A percentile compares a stretch with the other conserved stretches of the same genome.
Conservation (phyloP, 2,113 vertebrate genomes). For the Propithecus coquereli region DNA sequence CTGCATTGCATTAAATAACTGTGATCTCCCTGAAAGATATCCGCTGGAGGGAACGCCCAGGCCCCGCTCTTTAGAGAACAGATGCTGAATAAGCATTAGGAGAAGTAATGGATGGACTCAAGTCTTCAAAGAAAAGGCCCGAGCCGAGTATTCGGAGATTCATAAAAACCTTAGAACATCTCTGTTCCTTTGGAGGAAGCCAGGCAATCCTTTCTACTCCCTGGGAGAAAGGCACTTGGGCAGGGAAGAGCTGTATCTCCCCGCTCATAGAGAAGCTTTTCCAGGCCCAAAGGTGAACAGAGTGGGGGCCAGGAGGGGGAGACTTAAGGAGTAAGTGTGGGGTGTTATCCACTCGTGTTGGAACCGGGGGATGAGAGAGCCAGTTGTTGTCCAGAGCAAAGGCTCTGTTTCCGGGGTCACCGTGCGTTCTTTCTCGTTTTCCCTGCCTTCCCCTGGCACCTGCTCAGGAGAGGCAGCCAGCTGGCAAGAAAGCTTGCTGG, state of each 20-base stretch:
- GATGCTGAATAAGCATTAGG: background rate
- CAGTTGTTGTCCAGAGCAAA: fast-evolving
- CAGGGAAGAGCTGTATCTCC: background rate
- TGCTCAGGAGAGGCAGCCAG: background rate
- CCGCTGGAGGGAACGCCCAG: background rate
- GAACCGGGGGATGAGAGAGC: background rate
- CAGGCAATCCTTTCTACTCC: background rate
- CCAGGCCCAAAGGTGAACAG: no score
- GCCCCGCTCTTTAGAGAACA: background rate
- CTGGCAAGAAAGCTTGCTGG: background rate
- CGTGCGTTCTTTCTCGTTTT: background rate
- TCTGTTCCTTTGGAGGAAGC: background rate
- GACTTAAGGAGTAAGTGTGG: background rate
- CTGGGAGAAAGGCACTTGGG: background rate
- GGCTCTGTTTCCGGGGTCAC: background rate
- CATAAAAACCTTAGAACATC: background rate
- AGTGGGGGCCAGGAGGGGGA: fast-evolving
- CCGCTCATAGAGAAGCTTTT: background rate
- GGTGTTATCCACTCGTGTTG: background rate
- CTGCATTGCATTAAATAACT: background rate
- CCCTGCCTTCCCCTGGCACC: background rate
- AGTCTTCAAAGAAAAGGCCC: background rate
- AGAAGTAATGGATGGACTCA: background rate
- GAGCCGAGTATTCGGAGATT: background rate
- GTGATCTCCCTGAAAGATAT: background rate